Base-by-base conservation (phyloP, 2,113 vertebrate genomes). In the Mustela lutreola region DNA sequence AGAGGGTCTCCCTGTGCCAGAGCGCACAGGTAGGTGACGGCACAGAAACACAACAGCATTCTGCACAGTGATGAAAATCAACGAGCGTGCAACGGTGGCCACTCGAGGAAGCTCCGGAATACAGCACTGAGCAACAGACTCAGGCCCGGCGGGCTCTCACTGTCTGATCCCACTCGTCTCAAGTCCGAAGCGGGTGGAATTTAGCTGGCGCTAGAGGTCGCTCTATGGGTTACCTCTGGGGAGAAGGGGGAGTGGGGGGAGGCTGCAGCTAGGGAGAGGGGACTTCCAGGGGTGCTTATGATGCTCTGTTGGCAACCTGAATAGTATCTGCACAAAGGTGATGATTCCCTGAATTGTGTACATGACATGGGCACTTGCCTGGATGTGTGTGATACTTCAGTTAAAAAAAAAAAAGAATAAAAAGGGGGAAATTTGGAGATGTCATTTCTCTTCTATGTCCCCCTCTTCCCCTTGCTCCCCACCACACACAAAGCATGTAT, bases 181-280 rank as follows among this genome's bases (percentile, higher is more conserved):
- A 73, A 58, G 14, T 33, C 53, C n/a, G 26, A 89, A 85, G 78
- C 9, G 7, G 11, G 16, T 4, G 11, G 31, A 60, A 36, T 58
- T 14, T 31, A 50, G 62, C 45, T 45, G 62, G 56, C 0, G 42
- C 71, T 45, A 91, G 56, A 60, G 53, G n/a, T 26, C 83, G 36
- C 26, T 31, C 56, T 7, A 22, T 28, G 0, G n/a, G n/a, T 16
- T 31, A 53, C 50, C 63, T 42, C 63, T 26, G 16, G 1, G 22
- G 58, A 85, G 3, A 12, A 19, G 36, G 1, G 22, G 11, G 2
- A 1, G 11, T 4, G 14, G 4, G 15, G 22, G 22, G 8, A 9
- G 22, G 60, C 0, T n/a, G 8, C 11, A 11, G 50, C 31, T 42
- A 56, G 62, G 42, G 18, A 65, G 14, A 15, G 10, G 12, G 56